A percentile compares a stretch with the other conserved stretches of the same genome.
phyloP scores from a whole-genome alignment of 2,797 vertebrate species.

The Amblyopsis hoosieri region DNA sequence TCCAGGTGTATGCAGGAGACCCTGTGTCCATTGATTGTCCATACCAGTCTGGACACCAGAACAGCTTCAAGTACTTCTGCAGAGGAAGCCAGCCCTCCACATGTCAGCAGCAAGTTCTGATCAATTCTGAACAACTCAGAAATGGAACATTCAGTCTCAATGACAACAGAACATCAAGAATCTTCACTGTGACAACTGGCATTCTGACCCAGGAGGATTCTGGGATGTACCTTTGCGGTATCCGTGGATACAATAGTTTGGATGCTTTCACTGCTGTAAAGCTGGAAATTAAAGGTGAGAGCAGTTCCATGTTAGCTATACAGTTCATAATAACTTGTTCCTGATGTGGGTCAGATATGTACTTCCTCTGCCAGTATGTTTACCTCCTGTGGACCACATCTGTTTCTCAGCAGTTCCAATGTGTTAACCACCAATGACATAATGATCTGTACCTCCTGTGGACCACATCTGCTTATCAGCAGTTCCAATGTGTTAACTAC shows the following conservation, averaged over 20 bases:
- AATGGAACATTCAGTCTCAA: conserved; percentile 31
- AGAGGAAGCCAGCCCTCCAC: conserved; percentile 28
- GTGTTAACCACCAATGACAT: background rate
- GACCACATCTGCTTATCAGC: too few relatives aligned
- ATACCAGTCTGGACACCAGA: conserved; percentile 19
- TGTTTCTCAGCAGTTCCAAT: too few relatives aligned
- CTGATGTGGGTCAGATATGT: too few relatives aligned
- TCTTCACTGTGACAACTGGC: conserved; percentile 43
- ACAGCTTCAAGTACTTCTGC: conserved; percentile 52
- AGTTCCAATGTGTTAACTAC: too few relatives aligned
- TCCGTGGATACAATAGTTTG: conserved; percentile 25
- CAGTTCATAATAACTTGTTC: too few relatives aligned
- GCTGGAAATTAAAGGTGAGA: too few relatives aligned
- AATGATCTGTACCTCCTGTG: background rate
- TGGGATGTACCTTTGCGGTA: conserved; percentile 61
- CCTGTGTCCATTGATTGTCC: conserved; percentile 33
- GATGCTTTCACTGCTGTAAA: too few relatives aligned
- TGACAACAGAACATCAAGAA: conserved; percentile 21
- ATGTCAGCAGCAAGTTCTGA: conserved; percentile 9
- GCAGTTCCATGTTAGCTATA: too few relatives aligned
- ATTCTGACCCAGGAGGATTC: conserved; percentile 38
- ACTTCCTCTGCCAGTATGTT: too few relatives aligned
- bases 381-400: too few relatives aligned
- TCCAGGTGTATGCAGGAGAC: conserved; percentile 13
- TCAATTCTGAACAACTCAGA: background rate